Conservation (phyloP, 37 sponge, comb jelly and placozoan species). For the Cladorhizidae sp. region DNA sequence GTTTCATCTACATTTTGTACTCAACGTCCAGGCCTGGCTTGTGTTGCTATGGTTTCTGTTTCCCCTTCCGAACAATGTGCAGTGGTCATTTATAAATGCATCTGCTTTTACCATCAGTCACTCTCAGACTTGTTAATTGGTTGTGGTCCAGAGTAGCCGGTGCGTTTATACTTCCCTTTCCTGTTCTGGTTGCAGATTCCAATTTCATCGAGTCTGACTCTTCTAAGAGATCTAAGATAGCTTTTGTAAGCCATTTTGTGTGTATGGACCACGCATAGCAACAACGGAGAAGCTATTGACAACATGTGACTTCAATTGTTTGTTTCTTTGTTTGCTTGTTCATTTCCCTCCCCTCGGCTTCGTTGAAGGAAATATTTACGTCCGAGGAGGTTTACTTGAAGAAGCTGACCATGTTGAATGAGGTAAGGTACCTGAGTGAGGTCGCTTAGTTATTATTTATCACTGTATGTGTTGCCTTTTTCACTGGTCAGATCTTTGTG, state of each 20-base stretch:
- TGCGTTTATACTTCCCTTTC: too few relatives aligned
- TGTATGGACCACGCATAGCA: too few relatives aligned
- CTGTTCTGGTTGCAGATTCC: constrained; percentile 36
- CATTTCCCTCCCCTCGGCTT: not conserved
- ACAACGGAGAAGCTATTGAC: not conserved
- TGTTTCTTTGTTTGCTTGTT: not conserved
- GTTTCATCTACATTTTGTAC: too few relatives aligned
- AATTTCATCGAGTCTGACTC: constrained; percentile 63
- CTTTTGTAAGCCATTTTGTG: constrained; percentile 78
- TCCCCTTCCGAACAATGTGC: too few relatives aligned
- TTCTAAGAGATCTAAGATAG: constrained; percentile 71
- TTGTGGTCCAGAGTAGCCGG: too few relatives aligned
- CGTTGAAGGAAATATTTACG: constrained; percentile 70
- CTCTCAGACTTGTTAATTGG: too few relatives aligned
- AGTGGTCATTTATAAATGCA: too few relatives aligned
- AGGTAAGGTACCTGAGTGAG: constrained; percentile 40
- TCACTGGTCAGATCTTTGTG: constrained; percentile 53
- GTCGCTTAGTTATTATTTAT: not conserved
- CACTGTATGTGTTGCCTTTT: not conserved
- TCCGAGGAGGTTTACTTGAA: constrained; percentile 70
- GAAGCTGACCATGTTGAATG: constrained; percentile 63
- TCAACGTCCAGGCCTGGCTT: too few relatives aligned
- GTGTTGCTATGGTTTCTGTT: too few relatives aligned
- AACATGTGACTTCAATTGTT: not conserved
- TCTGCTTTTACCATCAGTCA: too few relatives aligned